These are phyloP conservation scores for Lophius piscatorius DNA, from an alignment of 2,113 vertebrate species.

Conservation along the genomic window DNA sequence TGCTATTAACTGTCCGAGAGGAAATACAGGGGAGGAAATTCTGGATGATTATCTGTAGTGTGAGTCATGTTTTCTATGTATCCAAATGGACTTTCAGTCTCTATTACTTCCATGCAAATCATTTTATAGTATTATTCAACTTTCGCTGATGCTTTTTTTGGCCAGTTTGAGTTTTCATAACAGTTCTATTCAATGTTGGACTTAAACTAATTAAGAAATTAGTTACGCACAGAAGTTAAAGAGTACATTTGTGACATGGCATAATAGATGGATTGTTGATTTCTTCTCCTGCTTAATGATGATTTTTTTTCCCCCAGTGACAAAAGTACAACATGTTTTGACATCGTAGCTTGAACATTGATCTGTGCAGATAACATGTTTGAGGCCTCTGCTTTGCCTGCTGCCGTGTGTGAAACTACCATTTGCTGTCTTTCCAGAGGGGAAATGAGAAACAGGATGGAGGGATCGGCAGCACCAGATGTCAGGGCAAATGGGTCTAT, in stretches of 20 bases:
- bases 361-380: neutral
- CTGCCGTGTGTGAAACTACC: neutral
- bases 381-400: neutral
- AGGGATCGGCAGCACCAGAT: conserved; percentile 27
- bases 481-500: conserved; percentile 46
- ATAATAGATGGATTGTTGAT: neutral
- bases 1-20: too few species aligned
- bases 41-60: too few species aligned
- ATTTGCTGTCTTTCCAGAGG: conserved; percentile 28
- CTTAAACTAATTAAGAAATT: neutral
- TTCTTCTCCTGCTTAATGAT: neutral
- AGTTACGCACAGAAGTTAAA: neutral
- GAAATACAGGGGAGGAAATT: too few species aligned
- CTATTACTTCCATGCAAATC: neutral
- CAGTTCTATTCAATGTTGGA: neutral
- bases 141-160: too few species aligned
- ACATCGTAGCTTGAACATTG: conserved; percentile 1
- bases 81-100: too few species aligned
- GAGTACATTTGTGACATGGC: neutral
- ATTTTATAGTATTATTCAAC: neutral
- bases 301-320: neutral
- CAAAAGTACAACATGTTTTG: neutral
- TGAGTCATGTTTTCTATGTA: too few species aligned
- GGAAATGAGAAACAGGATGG: conserved; percentile 63
- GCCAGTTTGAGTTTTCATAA: neutral